Conservation (phyloP, 2,888 invertebrate species). For the Steinernema scapterisci region DNA sequence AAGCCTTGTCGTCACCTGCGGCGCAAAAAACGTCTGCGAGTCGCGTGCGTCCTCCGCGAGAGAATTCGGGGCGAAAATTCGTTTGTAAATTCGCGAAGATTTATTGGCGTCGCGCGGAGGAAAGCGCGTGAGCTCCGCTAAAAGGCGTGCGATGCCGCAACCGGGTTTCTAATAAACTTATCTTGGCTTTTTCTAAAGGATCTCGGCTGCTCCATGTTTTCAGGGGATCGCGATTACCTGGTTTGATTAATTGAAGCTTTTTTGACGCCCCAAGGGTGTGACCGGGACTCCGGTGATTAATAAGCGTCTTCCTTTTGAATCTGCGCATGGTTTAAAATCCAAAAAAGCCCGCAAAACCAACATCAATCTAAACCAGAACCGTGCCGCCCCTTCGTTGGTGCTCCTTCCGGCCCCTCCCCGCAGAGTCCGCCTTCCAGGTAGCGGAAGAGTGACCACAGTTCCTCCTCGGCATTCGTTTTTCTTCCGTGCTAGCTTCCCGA, state of each 20-base stretch:
- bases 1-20: constrained; percentile 9
- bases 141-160: constrained; percentile 14
- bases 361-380: too few species aligned
- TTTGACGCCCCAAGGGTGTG: too few species aligned
- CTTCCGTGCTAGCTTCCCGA: not conserved
- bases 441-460: too few species aligned
- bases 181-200: too few species aligned
- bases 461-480: not conserved
- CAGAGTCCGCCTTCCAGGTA: not conserved
- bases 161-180: not conserved
- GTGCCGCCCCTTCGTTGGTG: not conserved
- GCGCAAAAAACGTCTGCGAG: constrained; percentile 2
- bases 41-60: not conserved
- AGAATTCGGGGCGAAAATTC: constrained; percentile 19
- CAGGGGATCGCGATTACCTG: too few species aligned
- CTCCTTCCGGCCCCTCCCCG: not conserved
- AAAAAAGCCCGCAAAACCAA: too few species aligned
- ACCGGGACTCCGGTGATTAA: too few species aligned
- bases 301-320: too few species aligned
- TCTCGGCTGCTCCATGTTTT: too few species aligned
- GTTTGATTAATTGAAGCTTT: too few species aligned
- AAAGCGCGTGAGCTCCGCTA: not conserved
- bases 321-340: too few species aligned
- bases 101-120: constrained; percentile 16
- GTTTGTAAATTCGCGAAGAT: constrained; percentile 25